A percentile compares a stretch with the other conserved stretches of the same genome.
Evolutionary conservation across 2,113 vertebrate species (phyloP).

Genomic region (Morone chrysops): DNA sequence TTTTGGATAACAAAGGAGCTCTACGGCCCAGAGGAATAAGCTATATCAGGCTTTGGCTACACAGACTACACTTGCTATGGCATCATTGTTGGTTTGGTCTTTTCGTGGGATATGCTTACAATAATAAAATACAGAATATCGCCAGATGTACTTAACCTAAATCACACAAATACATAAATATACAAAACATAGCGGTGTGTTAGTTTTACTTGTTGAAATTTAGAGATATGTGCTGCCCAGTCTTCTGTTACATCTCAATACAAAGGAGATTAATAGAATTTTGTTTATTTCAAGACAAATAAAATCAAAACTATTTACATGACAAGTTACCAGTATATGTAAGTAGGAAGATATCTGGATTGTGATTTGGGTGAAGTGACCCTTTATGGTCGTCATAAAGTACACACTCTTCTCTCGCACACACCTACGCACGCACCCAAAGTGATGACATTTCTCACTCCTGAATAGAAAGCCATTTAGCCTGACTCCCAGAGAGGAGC

Average conservation of each 20-base stretch:
- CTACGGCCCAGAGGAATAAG: not conserved
- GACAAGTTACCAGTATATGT: not conserved
- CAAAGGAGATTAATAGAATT: not conserved
- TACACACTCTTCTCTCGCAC: conserved; percentile 3
- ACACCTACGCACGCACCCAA: conserved; percentile 26
- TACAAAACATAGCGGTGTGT: not conserved
- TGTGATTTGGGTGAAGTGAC: conserved; percentile 31
- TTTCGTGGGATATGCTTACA: not conserved
- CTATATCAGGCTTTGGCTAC: not conserved
- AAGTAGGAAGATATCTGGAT: not conserved
- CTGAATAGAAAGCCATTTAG: conserved; percentile 65
- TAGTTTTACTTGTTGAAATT: not conserved
- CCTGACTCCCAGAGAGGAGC: conserved; percentile 41
- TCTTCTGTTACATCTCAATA: not conserved
- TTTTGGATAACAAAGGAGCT: not conserved
- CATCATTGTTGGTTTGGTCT: not conserved
- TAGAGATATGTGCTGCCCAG: not conserved
- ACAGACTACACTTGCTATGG: too few relatives aligned
- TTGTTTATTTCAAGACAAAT: not conserved
- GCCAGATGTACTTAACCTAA: not conserved
- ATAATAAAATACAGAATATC: not conserved
- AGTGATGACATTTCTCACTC: conserved; percentile 67
- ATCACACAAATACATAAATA: not conserved
- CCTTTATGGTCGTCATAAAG: conserved; percentile 22
- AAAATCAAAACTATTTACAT: not conserved